Conservation (phyloP, 2,113 vertebrate genomes). For the Bostrychus sinensis region DNA sequence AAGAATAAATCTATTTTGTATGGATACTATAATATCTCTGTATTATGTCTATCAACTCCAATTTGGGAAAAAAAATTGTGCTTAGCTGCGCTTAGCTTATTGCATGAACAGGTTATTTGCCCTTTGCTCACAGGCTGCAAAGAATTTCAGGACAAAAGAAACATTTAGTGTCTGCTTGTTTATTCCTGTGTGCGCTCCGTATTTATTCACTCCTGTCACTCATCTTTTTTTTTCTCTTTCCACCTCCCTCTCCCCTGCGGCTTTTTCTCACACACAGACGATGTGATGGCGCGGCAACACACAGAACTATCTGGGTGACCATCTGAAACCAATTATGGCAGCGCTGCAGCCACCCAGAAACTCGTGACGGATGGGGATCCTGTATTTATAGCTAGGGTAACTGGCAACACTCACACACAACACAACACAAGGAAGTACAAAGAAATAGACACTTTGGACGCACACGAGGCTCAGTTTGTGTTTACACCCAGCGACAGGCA, state of each 20-base stretch:
- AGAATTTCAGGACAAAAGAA: constrained; percentile 68
- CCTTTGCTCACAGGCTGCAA: constrained; percentile 25
- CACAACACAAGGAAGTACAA: constrained; percentile 49
- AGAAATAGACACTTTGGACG: constrained; percentile 64
- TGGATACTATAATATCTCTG: too few species aligned
- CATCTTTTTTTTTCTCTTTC: constrained; percentile 75
- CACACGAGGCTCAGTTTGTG: constrained; percentile 58
- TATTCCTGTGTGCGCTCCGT: constrained; percentile 77
- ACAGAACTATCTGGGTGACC: constrained; percentile 81
- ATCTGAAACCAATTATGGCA: constrained; percentile 99
- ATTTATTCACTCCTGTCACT: constrained; percentile 88
- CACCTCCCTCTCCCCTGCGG: constrained; percentile 67
- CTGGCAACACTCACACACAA: constrained; percentile 96
- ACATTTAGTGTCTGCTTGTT: constrained; percentile 79
- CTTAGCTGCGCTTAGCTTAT: constrained; percentile 16
- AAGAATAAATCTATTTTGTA: too few species aligned
- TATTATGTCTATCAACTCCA: too few species aligned
- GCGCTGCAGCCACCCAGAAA: constrained; percentile 96
- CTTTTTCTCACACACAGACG: constrained; percentile 85
- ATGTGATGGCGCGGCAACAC: constrained; percentile 81
- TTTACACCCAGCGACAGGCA: constrained; percentile 72
- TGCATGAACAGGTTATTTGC: constrained; percentile 50
- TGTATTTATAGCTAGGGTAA: constrained; percentile 97
- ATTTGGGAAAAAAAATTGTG: too few species aligned
- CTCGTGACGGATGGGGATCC: constrained; percentile 96